Evolutionary conservation across 2,797 vertebrate species (phyloP), one percentile per base, ranked within the genome.

Genomic region (Hydrolagus colliei): DNA sequence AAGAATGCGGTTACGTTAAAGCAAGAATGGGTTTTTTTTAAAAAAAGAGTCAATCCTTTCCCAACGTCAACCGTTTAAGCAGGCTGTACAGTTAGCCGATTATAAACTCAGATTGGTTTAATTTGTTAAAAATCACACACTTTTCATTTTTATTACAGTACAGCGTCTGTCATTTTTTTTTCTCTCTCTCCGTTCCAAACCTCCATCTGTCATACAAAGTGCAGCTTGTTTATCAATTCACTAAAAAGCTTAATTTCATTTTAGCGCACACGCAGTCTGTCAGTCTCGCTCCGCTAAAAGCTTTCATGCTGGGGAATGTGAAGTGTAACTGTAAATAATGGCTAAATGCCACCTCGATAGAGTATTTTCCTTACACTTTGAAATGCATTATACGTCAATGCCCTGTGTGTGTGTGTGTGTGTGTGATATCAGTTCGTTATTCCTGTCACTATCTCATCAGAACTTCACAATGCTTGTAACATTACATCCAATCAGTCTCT

Each of bases 241-340:
- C 79, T 41, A 82, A 68, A 68, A 35, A 35, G 9, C 65, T 41
- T 82, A 71, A 82, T 82, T 82, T 68, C 65, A 82, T 68, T 82
- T 82, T 82, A 82, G 79, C 41, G 79, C 65, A 68, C 16, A 68
- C 32, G 7, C 65, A 82, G 79, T 27, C 27, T 82, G 65, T 82
- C 65, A 82, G 32, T 71, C 32, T 82, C 79, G 6, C 63, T 82
- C 79, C 68, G 27, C 32, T 41, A 68, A 41, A 82, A 82, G 65
- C 32, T 41, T n/a, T 71, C 79, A 82, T 41, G 79, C 79, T 82
- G 79, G 79, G 79, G 63, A 82, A 71, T 68, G 63, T 82, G 79
- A 20, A 20, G 35, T 67, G 65, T 68, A 20, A 35, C 79, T 20
- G 22, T 82, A 82, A 82, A 82, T 82, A 62, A 82, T 20, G 79